Conservation (phyloP, 2,797 vertebrate species). For the Allobates femoralis region DNA sequence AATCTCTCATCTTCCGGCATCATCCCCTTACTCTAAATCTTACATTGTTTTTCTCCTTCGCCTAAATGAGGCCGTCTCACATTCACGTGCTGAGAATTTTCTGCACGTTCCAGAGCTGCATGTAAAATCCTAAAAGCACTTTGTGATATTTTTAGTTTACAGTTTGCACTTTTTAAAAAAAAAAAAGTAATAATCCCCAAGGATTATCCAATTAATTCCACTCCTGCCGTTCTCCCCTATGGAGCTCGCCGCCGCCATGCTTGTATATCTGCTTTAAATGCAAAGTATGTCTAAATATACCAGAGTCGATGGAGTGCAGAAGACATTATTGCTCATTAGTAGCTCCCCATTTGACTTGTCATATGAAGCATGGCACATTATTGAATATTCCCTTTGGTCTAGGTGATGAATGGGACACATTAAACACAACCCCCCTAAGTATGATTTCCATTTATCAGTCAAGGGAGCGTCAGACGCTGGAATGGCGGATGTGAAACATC, state of each 20-base stretch:
- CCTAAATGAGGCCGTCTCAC: background rate
- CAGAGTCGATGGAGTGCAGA: conserved; percentile 40
- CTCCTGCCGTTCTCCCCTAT: conserved; percentile 7
- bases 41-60: no score
- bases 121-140: background rate
- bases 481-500: background rate
- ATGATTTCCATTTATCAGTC: conserved; percentile 55
- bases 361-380: conserved; percentile 37
- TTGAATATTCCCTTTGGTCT: conserved; percentile 51
- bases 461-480: background rate
- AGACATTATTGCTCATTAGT: conserved; percentile 59
- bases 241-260: background rate
- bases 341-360: conserved; percentile 48
- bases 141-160: conserved; percentile 8
- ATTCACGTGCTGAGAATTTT: background rate
- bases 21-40: no score
- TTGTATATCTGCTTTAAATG: conserved; percentile 40
- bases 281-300: conserved; percentile 46
- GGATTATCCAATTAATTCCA: conserved; percentile 43
- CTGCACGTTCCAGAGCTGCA: background rate
- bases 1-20: no score
- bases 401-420: conserved; percentile 42
- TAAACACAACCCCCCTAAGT: conserved; percentile 27
- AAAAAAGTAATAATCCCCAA: conserved; percentile 14
- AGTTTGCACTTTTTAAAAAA: background rate